phyloP scores from a whole-genome alignment of 2,888 invertebrate genomes.

The Dilophus febrilis region DNA sequence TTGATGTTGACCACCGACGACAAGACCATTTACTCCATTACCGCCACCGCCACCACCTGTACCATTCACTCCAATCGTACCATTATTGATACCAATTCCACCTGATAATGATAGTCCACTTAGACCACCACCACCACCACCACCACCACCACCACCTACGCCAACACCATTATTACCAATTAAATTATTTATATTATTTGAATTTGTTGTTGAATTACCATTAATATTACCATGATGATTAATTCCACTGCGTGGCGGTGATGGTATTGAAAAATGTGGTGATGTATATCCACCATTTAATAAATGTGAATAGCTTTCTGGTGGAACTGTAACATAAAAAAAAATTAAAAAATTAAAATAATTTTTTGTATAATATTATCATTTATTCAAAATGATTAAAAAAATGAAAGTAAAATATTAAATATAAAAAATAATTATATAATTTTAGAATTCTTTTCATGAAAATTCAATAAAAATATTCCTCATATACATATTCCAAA shows the following conservation, averaged over 20 bases:
- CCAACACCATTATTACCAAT: slow-evolving; percentile 6
- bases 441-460: too few relatives aligned
- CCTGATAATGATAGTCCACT: too few relatives aligned
- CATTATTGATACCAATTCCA: slow-evolving; percentile 3
- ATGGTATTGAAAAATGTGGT: slow-evolving; percentile 29
- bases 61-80: slow-evolving; percentile 12
- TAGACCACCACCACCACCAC: slow-evolving; percentile 14
- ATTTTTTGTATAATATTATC: neutral
- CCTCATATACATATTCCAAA: too few relatives aligned
- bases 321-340: slow-evolving; percentile 31
- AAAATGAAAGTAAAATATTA: too few relatives aligned
- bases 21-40: slow-evolving; percentile 17
- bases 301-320: slow-evolving; percentile 37
- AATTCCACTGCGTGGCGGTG: slow-evolving; percentile 20
- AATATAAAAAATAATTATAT: too few relatives aligned
- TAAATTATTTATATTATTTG: neutral
- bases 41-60: slow-evolving; percentile 12
- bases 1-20: slow-evolving; percentile 29
- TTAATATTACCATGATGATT: neutral
- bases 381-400: too few relatives aligned
- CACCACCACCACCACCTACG: slow-evolving; percentile 8
- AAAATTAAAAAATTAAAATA: slow-evolving; percentile 1
- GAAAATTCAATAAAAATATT: too few relatives aligned
- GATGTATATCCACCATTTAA: slow-evolving; percentile 17
- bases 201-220: neutral